phyloP scores from a whole-genome alignment of 2,888 invertebrate genomes.

The Acanthosepion lycidas region DNA sequence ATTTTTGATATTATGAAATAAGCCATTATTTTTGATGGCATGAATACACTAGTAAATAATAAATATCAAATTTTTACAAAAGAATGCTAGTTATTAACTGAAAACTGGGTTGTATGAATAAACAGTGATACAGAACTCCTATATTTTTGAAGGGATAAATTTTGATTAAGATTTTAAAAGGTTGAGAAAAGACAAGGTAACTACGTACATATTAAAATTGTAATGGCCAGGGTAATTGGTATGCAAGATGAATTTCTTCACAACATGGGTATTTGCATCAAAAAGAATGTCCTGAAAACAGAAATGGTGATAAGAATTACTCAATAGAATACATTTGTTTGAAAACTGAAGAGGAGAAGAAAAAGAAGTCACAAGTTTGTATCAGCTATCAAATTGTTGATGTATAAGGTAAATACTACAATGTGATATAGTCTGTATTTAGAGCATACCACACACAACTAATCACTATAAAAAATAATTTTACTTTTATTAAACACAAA shows the following conservation, averaged over 20 bases:
- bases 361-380: background rate
- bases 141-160: too few relatives aligned
- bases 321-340: background rate
- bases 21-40: too few relatives aligned
- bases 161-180: slow-evolving; percentile 50
- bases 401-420: background rate
- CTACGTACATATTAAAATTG: slow-evolving; percentile 94
- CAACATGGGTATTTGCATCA: slow-evolving; percentile 93
- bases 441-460: too few relatives aligned
- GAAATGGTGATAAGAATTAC: background rate
- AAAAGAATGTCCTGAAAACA: slow-evolving; percentile 90
- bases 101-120: too few relatives aligned
- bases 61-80: background rate
- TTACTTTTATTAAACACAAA: too few relatives aligned
- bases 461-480: too few relatives aligned
- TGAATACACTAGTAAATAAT: too few relatives aligned
- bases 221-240: slow-evolving; percentile 99
- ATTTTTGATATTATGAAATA: too few relatives aligned
- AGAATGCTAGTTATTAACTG: background rate
- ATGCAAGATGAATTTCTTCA: slow-evolving; percentile 97
- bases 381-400: background rate
- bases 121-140: too few relatives aligned
- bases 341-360: background rate
- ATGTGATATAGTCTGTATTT: background rate
- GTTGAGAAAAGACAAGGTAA: slow-evolving; percentile 52